Base-by-base conservation (phyloP, 2,797 vertebrate species). In the Meda fulgida region DNA sequence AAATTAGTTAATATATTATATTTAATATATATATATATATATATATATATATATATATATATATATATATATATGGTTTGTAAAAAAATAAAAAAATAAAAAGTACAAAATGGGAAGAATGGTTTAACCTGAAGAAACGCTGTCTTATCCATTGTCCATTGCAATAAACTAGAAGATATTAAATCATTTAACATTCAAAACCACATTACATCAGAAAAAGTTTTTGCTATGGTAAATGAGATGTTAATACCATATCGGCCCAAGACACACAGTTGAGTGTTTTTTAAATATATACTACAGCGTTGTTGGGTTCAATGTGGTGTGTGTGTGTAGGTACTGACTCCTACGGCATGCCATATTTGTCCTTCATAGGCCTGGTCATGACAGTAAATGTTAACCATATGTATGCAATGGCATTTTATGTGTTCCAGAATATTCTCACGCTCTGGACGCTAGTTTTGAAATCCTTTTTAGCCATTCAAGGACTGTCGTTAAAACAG, bases 201-300 rank as follows among this genome's bases (percentile, higher is more conserved):
- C 92, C 93, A 92, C 93, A 93, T 95, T 92, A 96, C 94, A 94
- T 95, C 93, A 94, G 91, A 89, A 87, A 88, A 91, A 91, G 89
- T 92, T 93, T 93, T 92, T 92, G 91, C 91, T 88, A 90, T 92
- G 90, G 79, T 90, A 72, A 88, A 92, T 89, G 89, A 91, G 81
- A 84, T 91, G 92, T 93, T 94, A 95, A 94, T 93, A 94, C 92
- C 92, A 94, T 94, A 93, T 93, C 91, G 90, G 89, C 91, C 91
- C 92, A 90, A 94, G 91, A 93, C 91, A 82, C 91, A 93, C 89
- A 89, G 92, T 89, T 91, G 91, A 94, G 93, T 92, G 88, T 92
- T 93, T 94, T 94, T 95, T 94, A 94, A 93, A 93, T 93, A 95
- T 93, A 95, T 92, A 87, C 88, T 91, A 84, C 87, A 90, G 53